These are phyloP conservation scores for Drosophila longiperda DNA, from an alignment of 2,888 invertebrate genomes.

Conservation along the genomic window DNA sequence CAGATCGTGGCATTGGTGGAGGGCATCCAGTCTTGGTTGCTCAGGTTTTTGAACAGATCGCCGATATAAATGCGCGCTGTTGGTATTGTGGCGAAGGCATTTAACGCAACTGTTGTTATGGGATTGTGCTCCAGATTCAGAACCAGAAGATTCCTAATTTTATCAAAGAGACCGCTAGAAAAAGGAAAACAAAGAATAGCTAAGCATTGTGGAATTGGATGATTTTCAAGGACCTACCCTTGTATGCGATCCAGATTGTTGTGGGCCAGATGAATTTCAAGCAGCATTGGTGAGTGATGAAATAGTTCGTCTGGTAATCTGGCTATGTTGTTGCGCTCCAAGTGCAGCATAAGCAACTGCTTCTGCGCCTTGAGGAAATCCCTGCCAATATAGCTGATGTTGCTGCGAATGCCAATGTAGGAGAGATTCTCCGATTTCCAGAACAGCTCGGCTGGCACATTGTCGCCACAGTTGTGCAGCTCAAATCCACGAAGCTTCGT, in stretches of 20 bases:
- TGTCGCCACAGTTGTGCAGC: conserved; percentile 66
- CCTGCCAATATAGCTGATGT: conserved; percentile 66
- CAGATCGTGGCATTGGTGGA: conserved; percentile 69
- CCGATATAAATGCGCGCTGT: conserved; percentile 67
- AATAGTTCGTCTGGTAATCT: conserved; percentile 64
- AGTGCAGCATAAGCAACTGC: conserved; percentile 52
- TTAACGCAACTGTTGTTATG: conserved; percentile 61
- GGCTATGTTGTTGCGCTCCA: conserved; percentile 68
- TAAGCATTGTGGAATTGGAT: neutral
- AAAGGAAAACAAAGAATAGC: neutral
- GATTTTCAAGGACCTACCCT: conserved; percentile 37
- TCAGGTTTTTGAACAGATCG: conserved; percentile 42
- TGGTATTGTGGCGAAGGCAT: conserved; percentile 55
- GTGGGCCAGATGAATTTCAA: conserved; percentile 66
- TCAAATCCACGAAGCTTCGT: conserved; percentile 56
- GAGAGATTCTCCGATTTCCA: conserved; percentile 67
- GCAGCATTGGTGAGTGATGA: conserved; percentile 51
- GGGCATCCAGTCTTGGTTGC: conserved; percentile 58
- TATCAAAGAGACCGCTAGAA: conserved; percentile 64
- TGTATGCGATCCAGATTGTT: conserved; percentile 70
- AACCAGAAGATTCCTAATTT: conserved; percentile 57
- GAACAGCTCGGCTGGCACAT: conserved; percentile 66
- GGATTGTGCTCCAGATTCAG: conserved; percentile 71
- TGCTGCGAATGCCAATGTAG: conserved; percentile 64
- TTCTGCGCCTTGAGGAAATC: conserved; percentile 63